phyloP scores from a whole-genome alignment of 1,140 invertebrate species.

The Druon quercuslanigerum region DNA sequence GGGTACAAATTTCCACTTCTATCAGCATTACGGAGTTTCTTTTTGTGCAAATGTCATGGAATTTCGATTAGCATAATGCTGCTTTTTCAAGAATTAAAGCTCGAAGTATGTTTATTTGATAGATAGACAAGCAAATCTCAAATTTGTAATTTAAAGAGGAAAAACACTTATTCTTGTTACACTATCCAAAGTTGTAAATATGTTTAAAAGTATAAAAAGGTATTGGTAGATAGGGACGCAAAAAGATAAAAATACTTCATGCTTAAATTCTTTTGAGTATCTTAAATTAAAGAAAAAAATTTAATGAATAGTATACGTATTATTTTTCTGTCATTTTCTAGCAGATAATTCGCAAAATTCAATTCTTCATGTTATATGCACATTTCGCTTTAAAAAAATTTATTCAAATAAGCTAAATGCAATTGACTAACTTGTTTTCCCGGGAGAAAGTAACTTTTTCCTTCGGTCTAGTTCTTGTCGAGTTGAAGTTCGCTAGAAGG shows the following conservation, averaged over 20 bases:
- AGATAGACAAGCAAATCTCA: no score
- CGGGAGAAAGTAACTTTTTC: slow-evolving; percentile 34
- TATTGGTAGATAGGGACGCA: background rate
- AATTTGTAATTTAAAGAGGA: background rate
- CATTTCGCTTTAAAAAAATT: slow-evolving; percentile 38
- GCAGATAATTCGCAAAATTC: slow-evolving; percentile 4
- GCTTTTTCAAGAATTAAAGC: no score
- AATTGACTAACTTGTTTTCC: slow-evolving; percentile 44
- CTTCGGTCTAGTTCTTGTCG: slow-evolving; percentile 39
- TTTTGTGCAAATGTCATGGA: no score
- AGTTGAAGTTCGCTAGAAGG: slow-evolving; percentile 39
- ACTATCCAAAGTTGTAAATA: no score
- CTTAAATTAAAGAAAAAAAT: background rate
- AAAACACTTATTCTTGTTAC: no score
- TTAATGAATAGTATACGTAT: background rate
- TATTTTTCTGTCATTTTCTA: slow-evolving; percentile 15
- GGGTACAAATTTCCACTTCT: no score
- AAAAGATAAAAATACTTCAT: background rate
- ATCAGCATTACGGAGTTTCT: no score
- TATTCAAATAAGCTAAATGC: slow-evolving; percentile 39
- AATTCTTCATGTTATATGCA: background rate
- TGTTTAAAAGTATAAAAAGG: no score
- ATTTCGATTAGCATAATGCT: no score
- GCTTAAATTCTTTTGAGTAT: background rate
- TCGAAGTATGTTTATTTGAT: background rate